These are phyloP conservation scores for Petromus typicus DNA, from an alignment of 2,113 vertebrate genomes.

Conservation along the genomic window DNA sequence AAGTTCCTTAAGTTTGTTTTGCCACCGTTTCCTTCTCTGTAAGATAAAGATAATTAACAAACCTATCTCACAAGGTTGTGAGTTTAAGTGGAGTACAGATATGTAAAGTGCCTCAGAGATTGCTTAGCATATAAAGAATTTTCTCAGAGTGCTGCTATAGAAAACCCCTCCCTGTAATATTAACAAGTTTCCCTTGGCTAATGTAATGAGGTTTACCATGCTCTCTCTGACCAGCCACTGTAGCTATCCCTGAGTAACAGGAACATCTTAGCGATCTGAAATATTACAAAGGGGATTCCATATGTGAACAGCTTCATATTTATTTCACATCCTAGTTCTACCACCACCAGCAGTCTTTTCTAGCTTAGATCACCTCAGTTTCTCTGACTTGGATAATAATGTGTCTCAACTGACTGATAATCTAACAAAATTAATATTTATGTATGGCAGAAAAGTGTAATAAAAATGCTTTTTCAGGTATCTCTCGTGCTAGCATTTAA, in stretches of 20 bases:
- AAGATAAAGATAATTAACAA: neutral
- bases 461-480: conserved; percentile 61
- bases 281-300: conserved; percentile 6
- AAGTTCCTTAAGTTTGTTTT: neutral
- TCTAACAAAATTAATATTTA: conserved; percentile 45
- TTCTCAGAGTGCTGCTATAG: neutral
- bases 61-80: neutral
- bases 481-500: neutral
- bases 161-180: neutral
- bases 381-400: conserved; percentile 64
- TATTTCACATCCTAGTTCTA: neutral
- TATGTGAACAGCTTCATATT: neutral
- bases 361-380: neutral
- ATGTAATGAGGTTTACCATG: neutral
- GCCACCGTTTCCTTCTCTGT: conserved; percentile 21
- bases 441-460: conserved; percentile 16
- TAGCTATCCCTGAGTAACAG: neutral
- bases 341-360: neutral
- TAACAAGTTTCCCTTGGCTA: neutral
- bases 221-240: neutral
- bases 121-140: neutral
- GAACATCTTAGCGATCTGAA: conserved; percentile 10
- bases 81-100: neutral
- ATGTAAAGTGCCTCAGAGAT: neutral
- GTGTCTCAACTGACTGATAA: conserved; percentile 51